Conservation (phyloP, 2,797 vertebrate species). For the Trematomus bernacchii region DNA sequence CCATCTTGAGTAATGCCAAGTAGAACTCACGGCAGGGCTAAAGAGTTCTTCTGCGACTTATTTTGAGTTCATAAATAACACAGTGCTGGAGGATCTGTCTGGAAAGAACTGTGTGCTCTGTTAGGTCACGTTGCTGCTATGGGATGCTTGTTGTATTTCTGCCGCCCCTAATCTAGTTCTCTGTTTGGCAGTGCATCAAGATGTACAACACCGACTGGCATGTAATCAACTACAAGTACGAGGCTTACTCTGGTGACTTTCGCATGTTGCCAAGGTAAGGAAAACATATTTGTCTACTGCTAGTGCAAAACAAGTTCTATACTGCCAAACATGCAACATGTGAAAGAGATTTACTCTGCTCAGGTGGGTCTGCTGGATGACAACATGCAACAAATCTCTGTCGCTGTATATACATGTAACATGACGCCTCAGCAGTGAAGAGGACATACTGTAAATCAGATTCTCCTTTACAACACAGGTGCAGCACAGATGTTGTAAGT, state of each 20-base stretch:
- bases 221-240: constrained; percentile 96
- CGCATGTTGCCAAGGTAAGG: constrained; percentile 95
- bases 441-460: constrained; percentile 6
- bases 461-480: constrained; percentile 12
- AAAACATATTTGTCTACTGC: neutral
- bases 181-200: constrained; percentile 94
- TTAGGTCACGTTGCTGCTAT: constrained; percentile 28
- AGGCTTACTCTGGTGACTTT: constrained; percentile 97
- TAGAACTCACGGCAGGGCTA: neutral
- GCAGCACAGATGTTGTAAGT: constrained; percentile 49
- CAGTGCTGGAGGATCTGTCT: neutral
- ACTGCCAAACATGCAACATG: constrained; percentile 14
- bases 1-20: neutral
- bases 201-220: constrained; percentile 97
- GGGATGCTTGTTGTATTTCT: constrained; percentile 20
- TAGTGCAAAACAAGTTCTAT: constrained; percentile 11
- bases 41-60: neutral
- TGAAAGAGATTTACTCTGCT: constrained; percentile 40
- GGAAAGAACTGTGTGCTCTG: neutral
- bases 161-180: constrained; percentile 58
- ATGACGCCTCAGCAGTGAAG: neutral
- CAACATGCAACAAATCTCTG: constrained; percentile 8
- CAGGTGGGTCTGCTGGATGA: constrained; percentile 10
- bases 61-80: constrained; percentile 13
- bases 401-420: neutral